Evolutionary conservation across 2,797 vertebrate genomes (phyloP).

Genomic region (Rhyacichthys aspro): DNA sequence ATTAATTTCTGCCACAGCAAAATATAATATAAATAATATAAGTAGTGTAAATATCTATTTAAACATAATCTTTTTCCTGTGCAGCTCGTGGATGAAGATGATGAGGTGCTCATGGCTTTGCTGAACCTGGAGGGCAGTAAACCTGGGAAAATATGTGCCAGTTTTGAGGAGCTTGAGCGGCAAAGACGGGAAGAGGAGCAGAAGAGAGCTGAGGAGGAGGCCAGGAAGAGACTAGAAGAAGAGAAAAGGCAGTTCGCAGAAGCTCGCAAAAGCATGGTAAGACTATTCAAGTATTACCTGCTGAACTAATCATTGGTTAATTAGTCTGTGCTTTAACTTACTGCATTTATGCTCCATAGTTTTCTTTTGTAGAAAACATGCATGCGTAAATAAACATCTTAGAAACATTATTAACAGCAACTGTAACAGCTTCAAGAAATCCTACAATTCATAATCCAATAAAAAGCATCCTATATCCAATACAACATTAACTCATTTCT

Average conservation of each 20-base stretch:
- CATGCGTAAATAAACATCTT: neutral
- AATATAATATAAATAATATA: too few relatives aligned
- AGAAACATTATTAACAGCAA: neutral
- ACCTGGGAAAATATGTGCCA: constrained; percentile 84
- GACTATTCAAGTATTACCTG: neutral
- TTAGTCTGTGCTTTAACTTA: neutral
- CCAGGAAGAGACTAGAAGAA: constrained; percentile 82
- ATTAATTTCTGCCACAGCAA: too few relatives aligned
- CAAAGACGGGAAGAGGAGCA: constrained; percentile 84
- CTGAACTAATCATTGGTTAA: neutral
- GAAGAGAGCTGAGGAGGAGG: constrained; percentile 82
- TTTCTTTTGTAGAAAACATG: neutral
- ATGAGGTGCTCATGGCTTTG: constrained; percentile 78
- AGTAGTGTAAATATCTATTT: too few relatives aligned
- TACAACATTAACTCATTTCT: too few relatives aligned
- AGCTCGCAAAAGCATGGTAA: constrained; percentile 85
- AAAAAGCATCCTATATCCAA: too few relatives aligned
- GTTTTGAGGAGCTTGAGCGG: constrained; percentile 85
- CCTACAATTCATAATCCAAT: too few relatives aligned
- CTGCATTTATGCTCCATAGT: constrained; percentile 17
- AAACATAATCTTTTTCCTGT: neutral
- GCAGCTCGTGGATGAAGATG: constrained; percentile 83
- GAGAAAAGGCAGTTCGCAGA: constrained; percentile 85
- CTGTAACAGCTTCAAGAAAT: too few relatives aligned
- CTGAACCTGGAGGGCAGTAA: constrained; percentile 77